Base-by-base conservation (phyloP, 2,888 invertebrate species). In the Mythimna vitellina region DNA sequence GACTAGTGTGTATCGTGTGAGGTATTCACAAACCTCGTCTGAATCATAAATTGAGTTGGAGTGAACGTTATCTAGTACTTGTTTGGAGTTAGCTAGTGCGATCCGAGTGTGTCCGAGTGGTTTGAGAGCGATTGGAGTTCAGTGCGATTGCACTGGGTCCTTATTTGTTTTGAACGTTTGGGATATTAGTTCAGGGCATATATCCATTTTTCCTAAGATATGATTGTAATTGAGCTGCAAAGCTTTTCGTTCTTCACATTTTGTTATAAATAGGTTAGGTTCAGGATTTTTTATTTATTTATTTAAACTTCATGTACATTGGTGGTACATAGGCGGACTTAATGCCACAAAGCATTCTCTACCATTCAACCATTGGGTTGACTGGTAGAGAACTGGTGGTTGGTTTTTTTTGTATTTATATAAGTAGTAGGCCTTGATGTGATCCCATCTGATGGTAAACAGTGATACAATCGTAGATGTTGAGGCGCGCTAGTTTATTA, bases 11-110 rank as follows among this genome's bases (percentile, higher is more conserved):
- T 12, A 49, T 29, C 58, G 8, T 25, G 17, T 42, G 20, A 17
- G 12, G 22, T 25, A 53, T 62, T 29, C 25, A 20, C 32, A 51
- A 56, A 57, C 17, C 12, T 3, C n/a, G 32, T 65, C 22, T 35
- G n/a, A 73, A 42, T 54, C 62, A 49, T 58, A 60, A 8, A 35
- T 63, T 46, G 22, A 29, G 38, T 76, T 29, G 10, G n/a, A 79
- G 12, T 35, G 58, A 71, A 78, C 29, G 32, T n/a, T 61, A 56
- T 73, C 20, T 29, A 65, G 35, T n/a, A 61, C 56, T 73, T 73
- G 79, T 73, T 79, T 56, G 14, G 12, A 53, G 12, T 62, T 25
- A 54, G 22, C 17, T 20, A 35, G 61, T 53, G 46, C 14, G 12
- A 60, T 60, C 10, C 38, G 38, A 78, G 29, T 32, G 38, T 54